Evolutionary conservation across 2,888 invertebrate species (phyloP).

Genomic region (Tuta absoluta): DNA sequence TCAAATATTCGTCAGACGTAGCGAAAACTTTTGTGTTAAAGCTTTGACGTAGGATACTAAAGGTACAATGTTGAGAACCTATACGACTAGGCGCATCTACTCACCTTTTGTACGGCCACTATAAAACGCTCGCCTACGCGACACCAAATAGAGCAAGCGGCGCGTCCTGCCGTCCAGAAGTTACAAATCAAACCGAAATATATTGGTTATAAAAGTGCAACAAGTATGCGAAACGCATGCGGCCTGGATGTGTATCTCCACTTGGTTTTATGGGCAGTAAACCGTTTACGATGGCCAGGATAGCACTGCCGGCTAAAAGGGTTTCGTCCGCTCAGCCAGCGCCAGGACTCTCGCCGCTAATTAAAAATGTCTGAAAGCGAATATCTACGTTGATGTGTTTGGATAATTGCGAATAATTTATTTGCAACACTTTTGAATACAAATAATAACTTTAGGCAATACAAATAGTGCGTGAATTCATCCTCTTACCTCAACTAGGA

Average conservation of each 20-base stretch:
- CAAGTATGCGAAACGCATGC: conserved; percentile 75
- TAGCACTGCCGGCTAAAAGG: conserved; percentile 80
- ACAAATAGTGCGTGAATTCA: no score
- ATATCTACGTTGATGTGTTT: conserved; percentile 24
- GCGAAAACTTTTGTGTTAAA: no score
- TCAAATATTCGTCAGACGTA: no score
- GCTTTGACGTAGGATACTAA: no score
- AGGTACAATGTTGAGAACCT: background rate
- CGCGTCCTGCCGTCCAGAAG: conserved; percentile 53
- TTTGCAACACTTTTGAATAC: no score
- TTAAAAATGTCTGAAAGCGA: conserved; percentile 63
- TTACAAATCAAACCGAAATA: conserved; percentile 79
- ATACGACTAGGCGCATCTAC: background rate
- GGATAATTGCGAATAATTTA: conserved; percentile 7
- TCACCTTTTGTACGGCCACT: background rate
- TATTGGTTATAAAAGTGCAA: conserved; percentile 80
- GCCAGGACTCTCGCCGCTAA: conserved; percentile 51
- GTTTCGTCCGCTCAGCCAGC: conserved; percentile 55
- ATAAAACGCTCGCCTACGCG: background rate
- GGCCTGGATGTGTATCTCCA: conserved; percentile 66
- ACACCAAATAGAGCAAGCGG: conserved; percentile 47
- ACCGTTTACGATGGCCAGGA: conserved; percentile 72
- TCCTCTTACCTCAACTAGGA: no score
- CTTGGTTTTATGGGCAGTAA: conserved; percentile 78
- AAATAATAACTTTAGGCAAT: no score